Base-by-base conservation (phyloP, 1,140 invertebrate species). In the Zelostemma sp. region DNA sequence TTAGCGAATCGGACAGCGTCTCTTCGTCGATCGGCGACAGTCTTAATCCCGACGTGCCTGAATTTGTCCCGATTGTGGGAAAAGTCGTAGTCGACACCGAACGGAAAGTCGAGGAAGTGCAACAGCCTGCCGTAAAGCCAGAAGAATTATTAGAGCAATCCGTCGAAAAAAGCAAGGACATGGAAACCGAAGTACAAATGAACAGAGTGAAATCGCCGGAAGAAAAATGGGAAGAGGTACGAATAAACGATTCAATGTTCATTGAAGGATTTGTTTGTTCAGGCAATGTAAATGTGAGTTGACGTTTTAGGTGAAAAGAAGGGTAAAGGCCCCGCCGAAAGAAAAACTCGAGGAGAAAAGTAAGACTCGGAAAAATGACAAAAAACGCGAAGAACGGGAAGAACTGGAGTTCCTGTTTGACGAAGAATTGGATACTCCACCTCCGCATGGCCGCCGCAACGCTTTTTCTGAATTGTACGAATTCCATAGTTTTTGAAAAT, bases 341-440 rank as follows among this genome's bases (percentile, higher is more conserved):
- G 80, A 83, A 17, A 86, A 80, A 71, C 33, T 51, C 17, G 81
- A 80, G 31, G 80, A 75, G 31, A 80, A 68, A 11, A 76, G 88
- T 81, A 83, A 80, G 31, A 80, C 75, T 55, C 78, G 82, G 1
- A 79, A 76, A 47, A 75, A 55, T 16, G 78, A 70, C 59, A 85
- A 79, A 59, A 85, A 83, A 63, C 82, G 77, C 68, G 85, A 88
- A 72, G 89, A 91, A 80, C 89, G 91, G 60, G 95, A 97, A 82
- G 96, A 98, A 80, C 85, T 98, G 56, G 94, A 97, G 82, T 99
- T 99, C 86, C 93, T 97, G 86, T 97, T 99, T 86, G 97, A 99
- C 80, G 96, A 98, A 86, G 97, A 99, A 81, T 85, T 97, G 31
- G 93, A 95, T 66, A 88, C 90, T 57, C 87, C 89, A 56, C 85